These are phyloP conservation scores for Zaprionus nigranus DNA, from an alignment of 1,140 invertebrate species.

Conservation along the genomic window DNA sequence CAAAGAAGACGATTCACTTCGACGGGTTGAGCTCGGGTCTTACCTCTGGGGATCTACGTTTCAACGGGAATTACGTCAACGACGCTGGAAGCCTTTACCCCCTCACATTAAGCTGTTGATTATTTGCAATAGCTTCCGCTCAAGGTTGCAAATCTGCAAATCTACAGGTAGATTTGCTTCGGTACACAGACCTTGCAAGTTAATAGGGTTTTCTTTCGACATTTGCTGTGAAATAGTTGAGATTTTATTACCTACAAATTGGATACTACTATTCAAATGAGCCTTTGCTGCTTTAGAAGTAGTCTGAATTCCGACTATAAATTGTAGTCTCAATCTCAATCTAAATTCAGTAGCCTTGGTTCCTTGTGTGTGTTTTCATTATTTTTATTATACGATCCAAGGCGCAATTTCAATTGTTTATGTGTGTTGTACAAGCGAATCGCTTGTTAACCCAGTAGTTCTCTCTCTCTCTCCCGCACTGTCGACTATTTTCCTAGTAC, in stretches of 20 bases:
- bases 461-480: background rate
- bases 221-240: background rate
- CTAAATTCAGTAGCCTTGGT: constrained; percentile 2
- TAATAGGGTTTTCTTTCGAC: background rate
- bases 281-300: background rate
- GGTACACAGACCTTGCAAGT: background rate
- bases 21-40: constrained; percentile 11
- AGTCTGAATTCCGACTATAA: background rate
- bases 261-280: background rate
- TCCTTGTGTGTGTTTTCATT: background rate
- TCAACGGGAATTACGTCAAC: background rate
- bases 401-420: constrained; percentile 9
- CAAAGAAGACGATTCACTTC: background rate
- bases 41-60: background rate
- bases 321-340: background rate
- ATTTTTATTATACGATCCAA: constrained; percentile 7
- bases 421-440: constrained; percentile 13
- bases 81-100: background rate
- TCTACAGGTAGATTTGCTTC: background rate
- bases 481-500: constrained; percentile 13
- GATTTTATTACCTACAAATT: background rate
- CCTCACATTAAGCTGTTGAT: background rate
- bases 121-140: constrained; percentile 1
- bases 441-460: constrained; percentile 25
- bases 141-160: background rate